Evolutionary conservation across 1,140 invertebrate genomes (phyloP).

Genomic region (Cotesia glomerata): DNA sequence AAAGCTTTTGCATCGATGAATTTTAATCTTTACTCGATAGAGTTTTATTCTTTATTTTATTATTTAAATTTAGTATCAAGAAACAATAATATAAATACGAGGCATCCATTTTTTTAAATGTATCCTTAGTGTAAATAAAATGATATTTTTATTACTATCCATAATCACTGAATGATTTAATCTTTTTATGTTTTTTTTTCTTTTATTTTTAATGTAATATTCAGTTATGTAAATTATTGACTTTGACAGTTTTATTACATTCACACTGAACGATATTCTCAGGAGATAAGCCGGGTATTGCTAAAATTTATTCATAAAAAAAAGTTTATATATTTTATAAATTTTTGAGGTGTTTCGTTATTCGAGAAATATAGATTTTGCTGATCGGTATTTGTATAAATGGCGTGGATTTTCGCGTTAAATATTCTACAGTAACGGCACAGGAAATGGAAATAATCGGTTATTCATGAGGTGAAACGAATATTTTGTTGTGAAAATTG

Average conservation of each 20-base stretch:
- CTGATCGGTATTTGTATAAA: neutral
- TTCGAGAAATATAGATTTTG: neutral
- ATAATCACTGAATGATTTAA: neutral
- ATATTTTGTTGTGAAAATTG: slow-evolving; percentile 28
- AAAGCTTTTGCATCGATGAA: no score
- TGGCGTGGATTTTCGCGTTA: neutral
- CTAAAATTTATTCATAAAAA: neutral
- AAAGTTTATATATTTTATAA: neutral
- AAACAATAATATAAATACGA: neutral
- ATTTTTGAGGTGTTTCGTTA: neutral
- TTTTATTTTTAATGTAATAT: neutral
- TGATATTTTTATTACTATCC: no score
- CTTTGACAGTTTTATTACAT: slow-evolving; percentile 4
- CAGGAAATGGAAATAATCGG: slow-evolving; percentile 28
- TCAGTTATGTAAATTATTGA: slow-evolving; percentile 16
- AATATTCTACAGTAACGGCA: slow-evolving; percentile 6
- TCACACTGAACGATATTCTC: neutral
- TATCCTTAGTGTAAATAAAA: neutral
- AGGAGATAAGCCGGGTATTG: no score
- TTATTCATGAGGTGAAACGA: slow-evolving; percentile 24
- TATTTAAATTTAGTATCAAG: neutral
- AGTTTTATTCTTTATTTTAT: neutral
- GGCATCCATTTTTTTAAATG: neutral
- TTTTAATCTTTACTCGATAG: neutral
- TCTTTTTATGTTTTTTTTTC: neutral